phyloP scores from a whole-genome alignment of 2,888 invertebrate species.

The Phyllotreta striolata region DNA sequence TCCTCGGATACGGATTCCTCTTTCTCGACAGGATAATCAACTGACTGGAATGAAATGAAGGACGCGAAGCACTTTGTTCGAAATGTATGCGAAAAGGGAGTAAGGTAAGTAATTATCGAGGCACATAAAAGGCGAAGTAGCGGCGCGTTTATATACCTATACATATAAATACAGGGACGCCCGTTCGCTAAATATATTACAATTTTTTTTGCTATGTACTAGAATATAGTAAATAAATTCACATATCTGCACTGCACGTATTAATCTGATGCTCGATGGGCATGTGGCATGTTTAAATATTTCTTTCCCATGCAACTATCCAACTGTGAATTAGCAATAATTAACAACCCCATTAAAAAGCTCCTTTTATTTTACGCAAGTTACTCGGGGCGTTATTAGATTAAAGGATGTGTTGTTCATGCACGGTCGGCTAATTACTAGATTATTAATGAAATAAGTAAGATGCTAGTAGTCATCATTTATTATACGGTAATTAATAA shows the following conservation, averaged over 20 bases:
- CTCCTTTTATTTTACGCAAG: slow-evolving; percentile 5
- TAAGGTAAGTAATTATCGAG: slow-evolving; percentile 29
- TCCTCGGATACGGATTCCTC: slow-evolving; percentile 30
- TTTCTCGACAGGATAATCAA: slow-evolving; percentile 40
- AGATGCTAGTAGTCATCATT: slow-evolving; percentile 14
- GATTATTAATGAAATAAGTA: slow-evolving; percentile 17
- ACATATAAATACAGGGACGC: not conserved
- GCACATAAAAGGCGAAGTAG: slow-evolving; percentile 19
- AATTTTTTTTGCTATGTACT: not conserved
- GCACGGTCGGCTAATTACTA: slow-evolving; percentile 8
- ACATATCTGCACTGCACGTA: no score
- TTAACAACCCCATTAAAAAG: not conserved
- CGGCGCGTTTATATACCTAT: no score
- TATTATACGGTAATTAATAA: slow-evolving; percentile 9
- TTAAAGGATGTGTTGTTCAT: slow-evolving; percentile 5
- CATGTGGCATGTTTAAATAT: no score
- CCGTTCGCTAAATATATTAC: slow-evolving; percentile 1
- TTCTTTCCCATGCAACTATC: no score
- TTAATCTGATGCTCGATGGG: no score
- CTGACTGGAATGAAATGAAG: slow-evolving; percentile 32
- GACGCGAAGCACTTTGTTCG: slow-evolving; percentile 28
- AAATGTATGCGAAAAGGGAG: slow-evolving; percentile 29
- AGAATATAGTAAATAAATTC: no score
- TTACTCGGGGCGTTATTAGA: slow-evolving; percentile 1
- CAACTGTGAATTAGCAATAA: no score